phyloP scores from a whole-genome alignment of 2,113 vertebrate genomes.

The Petaurus breviceps region DNA sequence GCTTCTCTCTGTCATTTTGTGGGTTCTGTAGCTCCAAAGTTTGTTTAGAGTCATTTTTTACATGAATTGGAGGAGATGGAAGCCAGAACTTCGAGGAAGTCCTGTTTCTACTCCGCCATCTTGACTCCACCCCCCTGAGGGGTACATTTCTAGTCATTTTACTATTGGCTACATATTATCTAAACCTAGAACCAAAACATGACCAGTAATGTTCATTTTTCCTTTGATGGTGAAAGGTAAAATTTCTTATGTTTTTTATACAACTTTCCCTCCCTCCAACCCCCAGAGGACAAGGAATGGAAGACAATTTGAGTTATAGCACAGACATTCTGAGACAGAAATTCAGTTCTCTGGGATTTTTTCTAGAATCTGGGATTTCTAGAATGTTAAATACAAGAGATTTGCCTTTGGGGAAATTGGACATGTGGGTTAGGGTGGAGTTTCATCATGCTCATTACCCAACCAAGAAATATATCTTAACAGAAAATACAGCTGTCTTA shows the following conservation, averaged over 20 bases:
- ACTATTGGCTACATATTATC: constrained; percentile 1
- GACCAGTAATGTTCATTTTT: constrained; percentile 1
- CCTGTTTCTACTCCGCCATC: no score
- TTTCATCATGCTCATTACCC: background rate
- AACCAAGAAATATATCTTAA: constrained; percentile 10
- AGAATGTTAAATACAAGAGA: constrained; percentile 46
- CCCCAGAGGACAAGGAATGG: constrained; percentile 36
- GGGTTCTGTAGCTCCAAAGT: no score
- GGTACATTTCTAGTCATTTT: background rate
- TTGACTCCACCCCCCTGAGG: background rate
- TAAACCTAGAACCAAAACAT: constrained; percentile 1
- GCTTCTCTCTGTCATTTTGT: no score
- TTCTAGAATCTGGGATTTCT: no score
- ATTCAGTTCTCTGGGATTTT: constrained; percentile 36
- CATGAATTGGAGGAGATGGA: no score
- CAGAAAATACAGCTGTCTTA: constrained; percentile 16
- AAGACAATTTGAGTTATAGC: constrained; percentile 44
- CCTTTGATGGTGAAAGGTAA: constrained; percentile 31
- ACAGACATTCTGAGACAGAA: constrained; percentile 33
- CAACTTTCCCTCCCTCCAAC: background rate
- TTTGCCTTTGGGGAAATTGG: constrained; percentile 23
- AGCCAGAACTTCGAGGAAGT: no score
- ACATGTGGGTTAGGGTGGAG: background rate
- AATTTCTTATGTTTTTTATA: constrained; percentile 44
- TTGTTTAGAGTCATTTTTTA: no score